phyloP scores from a whole-genome alignment of 1,140 invertebrate species.

The Myzus persicae region DNA sequence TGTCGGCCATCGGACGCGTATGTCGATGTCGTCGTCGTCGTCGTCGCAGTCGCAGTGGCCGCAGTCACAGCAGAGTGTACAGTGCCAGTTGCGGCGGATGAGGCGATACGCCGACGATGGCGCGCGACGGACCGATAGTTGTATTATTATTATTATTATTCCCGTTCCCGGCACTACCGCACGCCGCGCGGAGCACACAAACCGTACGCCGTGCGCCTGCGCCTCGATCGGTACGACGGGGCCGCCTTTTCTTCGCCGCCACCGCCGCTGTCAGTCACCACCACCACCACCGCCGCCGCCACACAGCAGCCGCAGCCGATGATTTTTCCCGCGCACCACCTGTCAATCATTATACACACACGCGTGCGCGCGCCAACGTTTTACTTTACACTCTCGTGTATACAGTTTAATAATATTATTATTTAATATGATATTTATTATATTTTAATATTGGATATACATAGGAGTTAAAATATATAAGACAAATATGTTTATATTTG shows the following conservation, averaged over 20 bases:
- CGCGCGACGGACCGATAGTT: conserved; percentile 27
- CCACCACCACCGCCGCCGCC: background rate
- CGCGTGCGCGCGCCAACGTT: background rate
- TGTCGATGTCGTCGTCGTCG: background rate
- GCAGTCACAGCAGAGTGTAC: conserved; percentile 5
- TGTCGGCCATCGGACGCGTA: conserved; percentile 54
- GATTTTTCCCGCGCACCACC: conserved; percentile 53
- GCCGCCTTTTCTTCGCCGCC: conserved; percentile 52
- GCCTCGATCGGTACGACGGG: conserved; percentile 15
- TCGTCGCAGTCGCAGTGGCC: background rate
- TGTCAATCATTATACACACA: conserved; percentile 55
- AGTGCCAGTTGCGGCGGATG: conserved; percentile 9
- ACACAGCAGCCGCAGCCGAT: conserved; percentile 44
- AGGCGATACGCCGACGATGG: conserved; percentile 41
- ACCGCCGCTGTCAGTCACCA: conserved; percentile 47
- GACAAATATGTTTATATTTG: too few species aligned
- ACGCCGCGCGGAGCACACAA: background rate
- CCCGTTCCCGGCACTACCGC: background rate
- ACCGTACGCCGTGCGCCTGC: conserved; percentile 36
- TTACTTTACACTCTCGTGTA: background rate
- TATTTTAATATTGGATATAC: background rate
- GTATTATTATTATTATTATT: background rate
- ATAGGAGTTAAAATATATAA: too few species aligned
- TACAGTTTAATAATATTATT: background rate
- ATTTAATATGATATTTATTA: background rate